phyloP scores from a whole-genome alignment of 2,888 invertebrate genomes.

The Barypeithes pellucidus region DNA sequence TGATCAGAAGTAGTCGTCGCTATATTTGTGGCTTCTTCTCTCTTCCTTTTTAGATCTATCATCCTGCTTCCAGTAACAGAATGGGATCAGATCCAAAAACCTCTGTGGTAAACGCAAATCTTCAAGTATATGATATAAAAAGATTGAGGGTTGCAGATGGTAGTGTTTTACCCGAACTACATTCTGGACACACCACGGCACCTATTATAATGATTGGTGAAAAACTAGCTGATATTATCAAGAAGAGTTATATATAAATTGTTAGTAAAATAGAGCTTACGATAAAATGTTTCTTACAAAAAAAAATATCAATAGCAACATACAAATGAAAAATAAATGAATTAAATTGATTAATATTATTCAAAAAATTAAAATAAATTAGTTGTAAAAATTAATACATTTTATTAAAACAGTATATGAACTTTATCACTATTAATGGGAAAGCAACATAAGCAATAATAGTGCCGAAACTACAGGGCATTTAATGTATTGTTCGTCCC shows the following conservation, averaged over 20 bases:
- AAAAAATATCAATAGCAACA: neutral
- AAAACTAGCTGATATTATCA: constrained; percentile 35
- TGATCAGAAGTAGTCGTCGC: too few relatives aligned
- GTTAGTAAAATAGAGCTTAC: neutral
- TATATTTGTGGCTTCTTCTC: neutral
- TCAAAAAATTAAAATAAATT: too few relatives aligned
- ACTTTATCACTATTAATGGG: too few relatives aligned
- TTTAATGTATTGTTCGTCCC: too few relatives aligned
- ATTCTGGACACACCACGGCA: constrained; percentile 27
- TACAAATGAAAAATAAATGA: too few relatives aligned
- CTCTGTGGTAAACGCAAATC: constrained; percentile 11
- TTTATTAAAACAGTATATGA: too few relatives aligned
- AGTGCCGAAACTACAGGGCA: too few relatives aligned
- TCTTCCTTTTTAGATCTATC: constrained; percentile 7
- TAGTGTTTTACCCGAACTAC: constrained; percentile 24
- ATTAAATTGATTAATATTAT: too few relatives aligned
- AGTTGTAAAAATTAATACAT: too few relatives aligned
- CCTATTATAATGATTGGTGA: constrained; percentile 34
- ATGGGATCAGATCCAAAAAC: constrained; percentile 25
- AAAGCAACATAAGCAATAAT: too few relatives aligned
- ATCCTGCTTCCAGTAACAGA: constrained; percentile 13
- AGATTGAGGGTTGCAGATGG: constrained; percentile 22
- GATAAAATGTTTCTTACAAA: neutral
- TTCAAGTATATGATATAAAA: constrained; percentile 17
- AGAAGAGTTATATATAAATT: neutral